Conservation (phyloP, 2,797 vertebrate species). For the Syngnathus rostellatus region DNA sequence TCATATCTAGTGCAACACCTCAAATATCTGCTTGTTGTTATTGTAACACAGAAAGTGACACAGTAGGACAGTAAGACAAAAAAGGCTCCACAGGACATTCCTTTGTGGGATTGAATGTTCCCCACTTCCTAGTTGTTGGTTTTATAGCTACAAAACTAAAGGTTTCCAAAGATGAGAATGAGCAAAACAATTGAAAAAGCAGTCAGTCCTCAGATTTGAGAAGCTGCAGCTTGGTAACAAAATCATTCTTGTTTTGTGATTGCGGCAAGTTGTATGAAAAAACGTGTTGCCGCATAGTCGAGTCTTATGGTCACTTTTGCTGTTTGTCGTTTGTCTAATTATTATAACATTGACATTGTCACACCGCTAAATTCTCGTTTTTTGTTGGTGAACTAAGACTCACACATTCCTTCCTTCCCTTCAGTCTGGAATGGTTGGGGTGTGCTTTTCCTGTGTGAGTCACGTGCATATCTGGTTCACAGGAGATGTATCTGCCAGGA, state of each 20-base stretch:
- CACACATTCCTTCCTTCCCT: not conserved
- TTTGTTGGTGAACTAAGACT: not conserved
- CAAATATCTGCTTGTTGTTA: not conserved
- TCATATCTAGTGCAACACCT: not conserved
- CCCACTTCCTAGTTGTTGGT: not conserved
- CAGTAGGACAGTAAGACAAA: not conserved
- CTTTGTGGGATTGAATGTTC: not conserved
- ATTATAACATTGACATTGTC: not conserved
- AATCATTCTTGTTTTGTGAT: not conserved
- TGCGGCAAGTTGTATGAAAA: not conserved
- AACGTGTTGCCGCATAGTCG: not conserved
- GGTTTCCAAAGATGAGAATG: not conserved
- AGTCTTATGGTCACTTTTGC: not conserved
- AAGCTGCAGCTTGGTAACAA: not conserved
- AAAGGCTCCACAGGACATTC: not conserved
- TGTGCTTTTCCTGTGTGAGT: constrained; percentile 8
- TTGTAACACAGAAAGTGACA: not conserved
- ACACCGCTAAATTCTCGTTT: not conserved
- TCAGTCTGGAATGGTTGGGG: constrained; percentile 1
- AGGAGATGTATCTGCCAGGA: constrained; percentile 20
- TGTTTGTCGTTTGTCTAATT: not conserved
- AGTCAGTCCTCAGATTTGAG: not conserved
- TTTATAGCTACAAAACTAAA: not conserved
- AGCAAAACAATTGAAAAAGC: not conserved
- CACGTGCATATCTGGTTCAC: constrained; percentile 5